Conservation (phyloP, 2,797 vertebrate genomes). For the Cossypha heuglini region DNA sequence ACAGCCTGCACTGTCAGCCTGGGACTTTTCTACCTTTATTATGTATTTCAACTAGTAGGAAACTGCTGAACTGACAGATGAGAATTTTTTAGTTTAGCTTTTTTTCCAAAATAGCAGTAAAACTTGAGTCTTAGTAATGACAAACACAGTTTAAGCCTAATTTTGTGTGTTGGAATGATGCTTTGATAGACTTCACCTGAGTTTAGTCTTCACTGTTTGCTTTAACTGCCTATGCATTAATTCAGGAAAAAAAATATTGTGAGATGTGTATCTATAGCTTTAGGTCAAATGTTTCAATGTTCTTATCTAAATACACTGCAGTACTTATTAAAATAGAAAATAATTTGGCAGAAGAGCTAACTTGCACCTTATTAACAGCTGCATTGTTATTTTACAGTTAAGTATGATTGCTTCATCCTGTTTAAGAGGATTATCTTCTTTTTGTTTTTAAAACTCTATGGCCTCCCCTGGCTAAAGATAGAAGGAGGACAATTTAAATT, state of each 20-base stretch:
- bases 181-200: not conserved
- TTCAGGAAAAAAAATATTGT: not conserved
- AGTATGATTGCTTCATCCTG: not conserved
- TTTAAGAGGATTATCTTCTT: slow-evolving; percentile 30
- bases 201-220: not conserved
- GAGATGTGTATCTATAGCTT: not conserved
- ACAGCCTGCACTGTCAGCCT: not conserved
- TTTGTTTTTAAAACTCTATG: not conserved
- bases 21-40: not conserved
- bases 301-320: not conserved
- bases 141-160: not conserved
- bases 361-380: not conserved
- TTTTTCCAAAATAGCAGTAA: not conserved
- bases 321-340: slow-evolving; percentile 6
- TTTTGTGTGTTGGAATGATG: not conserved
- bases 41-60: not conserved
- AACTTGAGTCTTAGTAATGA: not conserved
- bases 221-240: not conserved
- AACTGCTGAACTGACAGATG: not conserved
- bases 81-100: not conserved
- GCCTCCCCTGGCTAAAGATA: not conserved
- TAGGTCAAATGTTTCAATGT: not conserved
- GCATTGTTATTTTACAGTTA: not conserved
- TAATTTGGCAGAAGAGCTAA: not conserved
- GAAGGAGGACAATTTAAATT: not conserved